Percentiles rank a stretch among this genome's conserved stretches.
These are phyloP conservation scores for Alouatta palliata DNA, from an alignment of 2,113 vertebrate species.

Conservation along the genomic window DNA sequence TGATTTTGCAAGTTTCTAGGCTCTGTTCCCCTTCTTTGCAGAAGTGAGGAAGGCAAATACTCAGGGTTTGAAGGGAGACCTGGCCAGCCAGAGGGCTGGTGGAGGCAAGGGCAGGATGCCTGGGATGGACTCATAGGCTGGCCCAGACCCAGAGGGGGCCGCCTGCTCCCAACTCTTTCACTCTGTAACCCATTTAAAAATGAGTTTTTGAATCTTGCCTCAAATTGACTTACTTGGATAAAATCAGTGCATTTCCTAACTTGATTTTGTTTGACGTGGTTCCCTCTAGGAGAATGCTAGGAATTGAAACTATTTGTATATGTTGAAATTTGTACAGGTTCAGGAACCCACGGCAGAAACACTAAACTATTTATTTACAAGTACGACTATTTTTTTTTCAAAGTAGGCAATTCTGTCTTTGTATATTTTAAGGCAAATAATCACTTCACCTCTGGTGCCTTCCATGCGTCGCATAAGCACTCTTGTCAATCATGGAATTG, in stretches of 20 bases:
- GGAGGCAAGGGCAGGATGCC: not conserved
- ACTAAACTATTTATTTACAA: conserved; percentile 85
- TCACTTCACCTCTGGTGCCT: conserved; percentile 88
- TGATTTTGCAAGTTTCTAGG: not conserved
- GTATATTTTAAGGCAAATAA: conserved; percentile 79
- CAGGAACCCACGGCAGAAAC: conserved; percentile 81
- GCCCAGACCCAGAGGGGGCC: not conserved
- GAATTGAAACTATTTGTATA: conserved; percentile 85
- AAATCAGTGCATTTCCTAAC: conserved; percentile 75
- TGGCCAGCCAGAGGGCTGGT: not conserved
- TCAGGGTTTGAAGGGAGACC: not conserved
- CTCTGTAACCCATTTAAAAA: conserved; percentile 46
- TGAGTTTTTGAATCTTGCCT: conserved; percentile 72
- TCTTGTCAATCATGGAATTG: conserved; percentile 77
- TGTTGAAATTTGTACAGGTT: conserved; percentile 84
- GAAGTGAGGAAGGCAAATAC: not conserved
- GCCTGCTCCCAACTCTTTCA: not conserved
- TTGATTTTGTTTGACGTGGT: conserved; percentile 64
- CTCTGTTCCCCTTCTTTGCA: not conserved
- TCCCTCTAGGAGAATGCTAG: conserved; percentile 73
- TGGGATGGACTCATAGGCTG: too few relatives aligned
- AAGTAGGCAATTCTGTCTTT: conserved; percentile 75
- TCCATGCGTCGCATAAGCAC: conserved; percentile 81
- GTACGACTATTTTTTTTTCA: conserved; percentile 70
- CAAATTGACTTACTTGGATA: conserved; percentile 62